Base-by-base conservation (phyloP, 2,113 vertebrate species). In the Sebastes schlegelii region DNA sequence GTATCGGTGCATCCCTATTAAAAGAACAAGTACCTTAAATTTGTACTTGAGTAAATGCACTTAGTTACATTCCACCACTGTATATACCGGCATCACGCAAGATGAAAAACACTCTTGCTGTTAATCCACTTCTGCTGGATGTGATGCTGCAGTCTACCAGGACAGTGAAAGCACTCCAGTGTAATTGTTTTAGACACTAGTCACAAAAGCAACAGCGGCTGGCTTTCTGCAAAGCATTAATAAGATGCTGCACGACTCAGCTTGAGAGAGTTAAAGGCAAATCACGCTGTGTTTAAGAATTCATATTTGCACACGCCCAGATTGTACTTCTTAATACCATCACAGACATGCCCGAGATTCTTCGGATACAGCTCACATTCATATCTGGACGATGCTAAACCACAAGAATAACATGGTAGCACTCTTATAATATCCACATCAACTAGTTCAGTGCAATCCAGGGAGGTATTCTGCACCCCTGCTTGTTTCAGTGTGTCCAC, bases 161-260 rank as follows among this genome's bases (percentile, higher is more conserved):
- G 63, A 74, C 81, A 58, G 1, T 62, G 61, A 67, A 52, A 82
- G 67, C 82, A 55, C 49, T 70, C 58, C 11, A 4, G 26, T 16
- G 5, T 57, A 70, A 84, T 51, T 69, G 45, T 72, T 82, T 63
- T 9, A 42, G 71, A 84, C 65, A 55, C 54, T 54, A 2, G 66
- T 80, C 85, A 85, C 66, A 48, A 66, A 73, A 61, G 12, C 66
- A 62, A 21, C 43, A 68, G 62, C 52, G 26, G 62, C 71, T n/a
- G 61, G 51, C n/a, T 51, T 40, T 71, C 83, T 66, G 80, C 34
- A 14, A 8, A 48, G 21, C 68, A 64, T 70, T 67, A 80, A 77
- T 60, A 79, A 55, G 26, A 23, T 66, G 68, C 80, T 26, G 55
- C 42, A 12, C 45, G 75, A 76, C 84, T 62, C 7, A 17, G 48